phyloP scores from a whole-genome alignment of 2,113 vertebrate species.

The Gambusia affinis region DNA sequence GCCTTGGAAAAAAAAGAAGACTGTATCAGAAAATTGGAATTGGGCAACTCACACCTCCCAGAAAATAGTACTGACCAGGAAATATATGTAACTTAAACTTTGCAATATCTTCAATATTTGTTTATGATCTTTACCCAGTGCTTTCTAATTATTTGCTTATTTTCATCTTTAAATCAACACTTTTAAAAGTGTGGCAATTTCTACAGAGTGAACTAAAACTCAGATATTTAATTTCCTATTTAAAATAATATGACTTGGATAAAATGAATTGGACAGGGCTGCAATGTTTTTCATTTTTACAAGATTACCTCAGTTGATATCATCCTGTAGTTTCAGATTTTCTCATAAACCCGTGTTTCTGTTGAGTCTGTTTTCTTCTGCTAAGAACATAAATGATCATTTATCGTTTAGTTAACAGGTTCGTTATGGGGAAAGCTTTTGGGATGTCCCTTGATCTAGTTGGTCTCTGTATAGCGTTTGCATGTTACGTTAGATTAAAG shows the following conservation, averaged over 20 bases:
- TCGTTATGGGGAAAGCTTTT: neutral
- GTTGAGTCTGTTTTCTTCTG: neutral
- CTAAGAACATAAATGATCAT: too few relatives aligned
- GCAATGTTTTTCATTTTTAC: neutral
- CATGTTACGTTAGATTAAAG: constrained; percentile 27
- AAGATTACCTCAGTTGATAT: neutral
- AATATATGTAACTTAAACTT: too few relatives aligned
- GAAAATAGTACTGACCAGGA: too few relatives aligned
- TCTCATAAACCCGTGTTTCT: neutral
- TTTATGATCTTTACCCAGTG: too few relatives aligned
- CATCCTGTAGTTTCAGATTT: neutral
- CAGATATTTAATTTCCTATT: neutral
- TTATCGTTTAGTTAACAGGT: neutral
- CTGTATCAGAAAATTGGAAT: too few relatives aligned
- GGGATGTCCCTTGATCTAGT: constrained; percentile 1
- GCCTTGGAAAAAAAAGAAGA: too few relatives aligned
- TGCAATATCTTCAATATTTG: too few relatives aligned
- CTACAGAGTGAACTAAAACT: neutral
- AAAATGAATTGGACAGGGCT: too few relatives aligned
- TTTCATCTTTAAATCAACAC: too few relatives aligned
- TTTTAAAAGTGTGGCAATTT: neutral
- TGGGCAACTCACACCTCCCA: too few relatives aligned
- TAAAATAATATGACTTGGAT: neutral
- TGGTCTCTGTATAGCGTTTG: neutral
- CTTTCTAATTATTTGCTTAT: too few relatives aligned